Percentiles rank a stretch among this genome's conserved stretches.
Conservation (phyloP, 2,113 vertebrate species). For the Laterallus jamaicensis region DNA sequence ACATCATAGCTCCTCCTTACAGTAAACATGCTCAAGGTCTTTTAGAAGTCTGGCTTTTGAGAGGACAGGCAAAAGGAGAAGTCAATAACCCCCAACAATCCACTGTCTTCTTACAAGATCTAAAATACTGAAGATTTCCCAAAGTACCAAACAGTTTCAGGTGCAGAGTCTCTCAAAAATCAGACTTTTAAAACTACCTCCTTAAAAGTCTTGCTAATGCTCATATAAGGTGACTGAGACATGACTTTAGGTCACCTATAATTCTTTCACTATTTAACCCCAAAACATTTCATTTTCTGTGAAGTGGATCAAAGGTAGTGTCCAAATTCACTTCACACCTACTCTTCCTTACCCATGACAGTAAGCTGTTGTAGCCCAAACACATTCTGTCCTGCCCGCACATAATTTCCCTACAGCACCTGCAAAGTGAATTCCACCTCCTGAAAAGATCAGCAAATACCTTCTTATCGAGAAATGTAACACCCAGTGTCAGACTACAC, state of each 20-base stretch:
- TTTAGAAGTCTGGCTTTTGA: neutral
- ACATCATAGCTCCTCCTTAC: neutral
- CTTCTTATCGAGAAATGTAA: neutral
- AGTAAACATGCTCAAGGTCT: rapidly evolving
- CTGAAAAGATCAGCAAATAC: neutral
- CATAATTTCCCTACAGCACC: neutral
- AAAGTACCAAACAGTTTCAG: neutral
- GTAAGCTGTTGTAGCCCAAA: neutral
- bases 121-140: neutral
- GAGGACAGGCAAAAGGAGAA: neutral
- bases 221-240: neutral
- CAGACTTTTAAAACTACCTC: neutral
- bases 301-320: neutral
- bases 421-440: neutral
- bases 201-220: neutral
- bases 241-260: neutral
- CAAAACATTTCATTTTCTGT: neutral
- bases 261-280: neutral
- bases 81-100: neutral
- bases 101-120: neutral
- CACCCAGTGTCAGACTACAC: neutral
- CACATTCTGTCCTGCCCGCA: neutral
- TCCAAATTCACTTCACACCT: neutral
- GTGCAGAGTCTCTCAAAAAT: neutral
- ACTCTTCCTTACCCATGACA: rapidly evolving